phyloP scores from a whole-genome alignment of 2,888 invertebrate genomes.

The Tipula helvola region DNA sequence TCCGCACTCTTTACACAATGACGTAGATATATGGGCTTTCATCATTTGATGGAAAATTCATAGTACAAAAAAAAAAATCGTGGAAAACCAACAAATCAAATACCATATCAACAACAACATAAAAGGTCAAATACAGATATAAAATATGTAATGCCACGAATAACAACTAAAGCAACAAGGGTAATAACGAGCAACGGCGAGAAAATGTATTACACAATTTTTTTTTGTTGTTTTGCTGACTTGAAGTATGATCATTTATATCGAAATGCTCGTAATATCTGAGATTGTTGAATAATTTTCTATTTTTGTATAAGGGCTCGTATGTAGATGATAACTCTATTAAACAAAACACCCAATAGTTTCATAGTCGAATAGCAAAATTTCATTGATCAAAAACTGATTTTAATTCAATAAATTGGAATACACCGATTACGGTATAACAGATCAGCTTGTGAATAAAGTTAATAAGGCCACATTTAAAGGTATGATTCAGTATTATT shows the following conservation, averaged over 20 bases:
- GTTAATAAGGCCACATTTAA: too few relatives aligned
- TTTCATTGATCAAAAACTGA: too few relatives aligned
- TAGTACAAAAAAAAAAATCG: neutral
- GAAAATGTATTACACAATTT: neutral
- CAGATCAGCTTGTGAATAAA: too few relatives aligned
- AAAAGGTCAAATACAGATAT: neutral
- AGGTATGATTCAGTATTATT: too few relatives aligned
- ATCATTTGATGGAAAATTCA: neutral
- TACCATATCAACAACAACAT: neutral
- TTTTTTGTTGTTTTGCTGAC: neutral
- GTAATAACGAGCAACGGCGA: neutral
- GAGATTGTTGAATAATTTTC: neutral
- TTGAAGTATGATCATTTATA: neutral
- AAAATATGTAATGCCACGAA: neutral
- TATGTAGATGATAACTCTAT: too few relatives aligned
- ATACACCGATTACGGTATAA: too few relatives aligned
- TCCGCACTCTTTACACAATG: neutral
- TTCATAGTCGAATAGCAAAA: too few relatives aligned
- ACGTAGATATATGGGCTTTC: neutral
- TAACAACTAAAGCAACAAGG: neutral
- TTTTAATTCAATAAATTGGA: too few relatives aligned
- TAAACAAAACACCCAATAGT: too few relatives aligned
- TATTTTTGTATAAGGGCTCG: too few relatives aligned
- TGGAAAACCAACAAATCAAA: slow-evolving; percentile 4
- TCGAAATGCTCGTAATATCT: neutral